A percentile compares a stretch with the other conserved stretches of the same genome.
Conservation (phyloP, 2,888 invertebrate species). For the Crocallis elinguaria region DNA sequence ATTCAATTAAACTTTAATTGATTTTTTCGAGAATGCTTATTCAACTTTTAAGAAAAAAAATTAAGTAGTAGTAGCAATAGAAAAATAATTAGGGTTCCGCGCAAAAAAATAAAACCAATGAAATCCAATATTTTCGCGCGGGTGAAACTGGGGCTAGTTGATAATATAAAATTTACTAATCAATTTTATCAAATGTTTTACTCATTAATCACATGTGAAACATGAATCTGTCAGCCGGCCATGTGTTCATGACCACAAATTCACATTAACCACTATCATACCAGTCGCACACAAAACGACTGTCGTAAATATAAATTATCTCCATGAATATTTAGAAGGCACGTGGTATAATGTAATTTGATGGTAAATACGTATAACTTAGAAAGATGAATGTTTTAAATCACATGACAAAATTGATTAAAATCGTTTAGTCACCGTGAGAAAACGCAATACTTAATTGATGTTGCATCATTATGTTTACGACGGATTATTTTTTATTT, state of each 20-base stretch:
- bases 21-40: too few species aligned
- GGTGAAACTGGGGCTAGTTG: too few species aligned
- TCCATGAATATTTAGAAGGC: conserved; percentile 12
- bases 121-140: too few species aligned
- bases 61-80: too few species aligned
- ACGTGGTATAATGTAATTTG: not conserved
- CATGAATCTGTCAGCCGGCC: conserved; percentile 14
- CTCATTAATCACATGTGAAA: conserved; percentile 2
- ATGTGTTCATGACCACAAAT: conserved; percentile 11
- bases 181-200: not conserved
- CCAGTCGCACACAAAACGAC: conserved; percentile 5
- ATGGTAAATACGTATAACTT: not conserved
- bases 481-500: too few species aligned
- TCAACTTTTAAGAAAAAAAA: too few species aligned
- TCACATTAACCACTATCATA: not conserved
- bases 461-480: conserved; percentile 3
- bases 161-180: not conserved
- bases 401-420: not conserved
- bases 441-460: not conserved
- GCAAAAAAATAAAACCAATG: too few species aligned
- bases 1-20: too few species aligned
- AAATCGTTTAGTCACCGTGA: not conserved
- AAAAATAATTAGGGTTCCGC: too few species aligned
- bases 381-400: not conserved
- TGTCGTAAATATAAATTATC: conserved; percentile 10